Conservation (phyloP, 92 coral and sea anemone genomes). For the Porites lobata region DNA sequence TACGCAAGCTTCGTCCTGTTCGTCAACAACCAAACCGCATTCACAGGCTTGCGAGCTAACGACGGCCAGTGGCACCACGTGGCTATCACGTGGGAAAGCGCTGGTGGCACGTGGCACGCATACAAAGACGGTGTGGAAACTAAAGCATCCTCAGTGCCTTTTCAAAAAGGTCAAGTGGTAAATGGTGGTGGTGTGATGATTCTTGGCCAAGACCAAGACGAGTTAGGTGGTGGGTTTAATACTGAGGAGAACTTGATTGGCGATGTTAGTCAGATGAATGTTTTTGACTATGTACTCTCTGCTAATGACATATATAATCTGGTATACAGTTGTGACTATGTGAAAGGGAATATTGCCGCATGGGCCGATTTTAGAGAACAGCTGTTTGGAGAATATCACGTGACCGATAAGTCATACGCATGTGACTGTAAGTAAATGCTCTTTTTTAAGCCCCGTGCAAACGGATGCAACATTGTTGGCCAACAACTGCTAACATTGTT, state of each 20-base stretch:
- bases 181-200: slow-evolving; percentile 87
- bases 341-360: slow-evolving; percentile 78
- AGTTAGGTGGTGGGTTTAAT: slow-evolving; percentile 84
- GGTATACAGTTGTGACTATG: slow-evolving; percentile 75
- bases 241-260: slow-evolving; percentile 83
- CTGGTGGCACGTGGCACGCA: slow-evolving; percentile 72
- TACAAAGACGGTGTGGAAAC: slow-evolving; percentile 74
- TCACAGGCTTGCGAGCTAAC: slow-evolving; percentile 55
- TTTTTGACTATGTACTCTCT: slow-evolving; percentile 74
- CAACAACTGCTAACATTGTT: no score
- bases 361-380: slow-evolving; percentile 89
- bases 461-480: no score
- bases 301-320: slow-evolving; percentile 76
- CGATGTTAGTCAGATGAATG: slow-evolving; percentile 84
- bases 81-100: slow-evolving; percentile 88
- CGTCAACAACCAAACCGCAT: slow-evolving; percentile 77
- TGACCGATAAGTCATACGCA: slow-evolving; percentile 74
- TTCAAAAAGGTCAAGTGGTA: slow-evolving; percentile 77
- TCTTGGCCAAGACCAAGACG: slow-evolving; percentile 88
- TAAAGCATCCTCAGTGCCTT: slow-evolving; percentile 48
- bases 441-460: no score
- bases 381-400: slow-evolving; percentile 69
- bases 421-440: slow-evolving; percentile 78
- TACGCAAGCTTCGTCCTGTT: slow-evolving; percentile 67
- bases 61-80: slow-evolving; percentile 93